A percentile compares a stretch with the other conserved stretches of the same genome.
These are phyloP conservation scores for Hyperoplus lanceolatus DNA, from an alignment of 2,797 vertebrate genomes.

Conservation along the genomic window DNA sequence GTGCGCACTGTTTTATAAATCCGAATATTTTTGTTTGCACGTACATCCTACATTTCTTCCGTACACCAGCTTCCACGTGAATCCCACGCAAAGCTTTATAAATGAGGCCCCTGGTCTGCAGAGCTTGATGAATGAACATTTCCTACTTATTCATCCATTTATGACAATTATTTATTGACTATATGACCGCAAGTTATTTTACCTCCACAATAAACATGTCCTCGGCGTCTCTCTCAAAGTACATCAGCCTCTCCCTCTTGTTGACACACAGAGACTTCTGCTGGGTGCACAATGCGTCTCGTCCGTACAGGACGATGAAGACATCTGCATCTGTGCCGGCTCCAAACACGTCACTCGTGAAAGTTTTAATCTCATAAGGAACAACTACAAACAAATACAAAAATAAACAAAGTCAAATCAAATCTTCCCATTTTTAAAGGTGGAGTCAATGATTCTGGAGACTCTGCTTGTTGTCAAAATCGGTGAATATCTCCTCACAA, in stretches of 20 bases:
- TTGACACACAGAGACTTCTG: constrained; percentile 95
- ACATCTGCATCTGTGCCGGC: constrained; percentile 95
- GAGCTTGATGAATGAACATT: not conserved
- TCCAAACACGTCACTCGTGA: constrained; percentile 94
- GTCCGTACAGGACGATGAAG: constrained; percentile 93
- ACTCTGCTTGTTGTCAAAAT: too few relatives aligned
- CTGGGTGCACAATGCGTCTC: constrained; percentile 88
- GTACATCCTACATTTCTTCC: too few relatives aligned
- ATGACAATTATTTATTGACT: not conserved
- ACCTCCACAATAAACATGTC: constrained; percentile 99
- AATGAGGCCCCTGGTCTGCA: too few relatives aligned
- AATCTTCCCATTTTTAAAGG: not conserved
- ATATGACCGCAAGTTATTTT: constrained; percentile 9
- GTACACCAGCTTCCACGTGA: too few relatives aligned
- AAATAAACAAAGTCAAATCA: not conserved
- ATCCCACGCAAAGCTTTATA: too few relatives aligned
- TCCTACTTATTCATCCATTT: not conserved
- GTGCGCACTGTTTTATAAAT: too few relatives aligned
- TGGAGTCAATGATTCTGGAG: too few relatives aligned
- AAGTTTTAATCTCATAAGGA: constrained; percentile 94
- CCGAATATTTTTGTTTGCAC: too few relatives aligned
- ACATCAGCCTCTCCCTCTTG: constrained; percentile 95
- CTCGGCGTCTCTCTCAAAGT: constrained; percentile 93
- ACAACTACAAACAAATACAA: constrained; percentile 86
- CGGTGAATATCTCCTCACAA: too few relatives aligned